Evolutionary conservation across 1,140 invertebrate species (phyloP).

Genomic region (Sycophila sp.): DNA sequence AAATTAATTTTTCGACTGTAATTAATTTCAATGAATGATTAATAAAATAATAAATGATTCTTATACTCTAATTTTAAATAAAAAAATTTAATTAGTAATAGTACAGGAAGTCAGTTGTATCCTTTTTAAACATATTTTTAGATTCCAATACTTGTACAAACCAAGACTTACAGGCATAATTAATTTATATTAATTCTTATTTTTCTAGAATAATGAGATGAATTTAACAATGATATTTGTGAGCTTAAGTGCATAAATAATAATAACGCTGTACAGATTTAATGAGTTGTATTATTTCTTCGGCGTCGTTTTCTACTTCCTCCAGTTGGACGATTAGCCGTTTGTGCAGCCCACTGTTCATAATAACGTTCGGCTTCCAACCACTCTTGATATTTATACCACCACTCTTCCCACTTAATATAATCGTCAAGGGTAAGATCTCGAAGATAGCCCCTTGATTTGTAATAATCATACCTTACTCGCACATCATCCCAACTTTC

Average conservation of each 20-base stretch:
- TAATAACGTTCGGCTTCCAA: constrained; percentile 84
- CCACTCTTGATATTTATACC: constrained; percentile 93
- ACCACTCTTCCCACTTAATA: constrained; percentile 93
- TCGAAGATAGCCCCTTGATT: constrained; percentile 83
- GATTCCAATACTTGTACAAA: too few relatives aligned
- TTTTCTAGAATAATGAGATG: constrained; percentile 3
- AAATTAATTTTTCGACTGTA: too few relatives aligned
- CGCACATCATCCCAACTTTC: constrained; percentile 86
- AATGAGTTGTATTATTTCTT: constrained; percentile 58
- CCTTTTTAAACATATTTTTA: too few relatives aligned
- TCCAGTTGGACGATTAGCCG: constrained; percentile 55
- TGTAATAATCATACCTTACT: constrained; percentile 86
- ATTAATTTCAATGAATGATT: too few relatives aligned
- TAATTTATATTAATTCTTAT: too few relatives aligned
- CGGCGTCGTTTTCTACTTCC: constrained; percentile 58
- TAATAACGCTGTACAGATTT: constrained; percentile 23
- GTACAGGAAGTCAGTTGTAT: too few relatives aligned
- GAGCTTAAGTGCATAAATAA: not conserved
- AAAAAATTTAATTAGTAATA: too few relatives aligned
- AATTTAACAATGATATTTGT: constrained; percentile 21
- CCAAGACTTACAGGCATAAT: too few relatives aligned
- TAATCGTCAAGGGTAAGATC: constrained; percentile 84
- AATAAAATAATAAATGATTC: too few relatives aligned
- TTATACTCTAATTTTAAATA: too few relatives aligned
- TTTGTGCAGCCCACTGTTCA: constrained; percentile 75